Evolutionary conservation across 2,113 vertebrate genomes (phyloP).

Genomic region (Gopherus flavomarginatus): DNA sequence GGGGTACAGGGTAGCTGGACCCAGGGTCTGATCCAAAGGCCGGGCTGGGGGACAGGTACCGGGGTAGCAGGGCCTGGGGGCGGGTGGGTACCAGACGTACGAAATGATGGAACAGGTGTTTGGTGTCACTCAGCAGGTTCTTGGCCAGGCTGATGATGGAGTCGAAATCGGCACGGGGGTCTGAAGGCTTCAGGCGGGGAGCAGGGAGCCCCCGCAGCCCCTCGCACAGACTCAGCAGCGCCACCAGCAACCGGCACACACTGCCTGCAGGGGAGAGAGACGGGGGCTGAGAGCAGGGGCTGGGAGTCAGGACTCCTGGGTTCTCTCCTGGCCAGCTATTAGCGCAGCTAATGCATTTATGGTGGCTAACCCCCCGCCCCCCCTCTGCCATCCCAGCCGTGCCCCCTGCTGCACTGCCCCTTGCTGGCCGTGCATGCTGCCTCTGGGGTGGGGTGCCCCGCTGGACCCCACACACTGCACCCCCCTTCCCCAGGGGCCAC

Average conservation of each 20-base stretch:
- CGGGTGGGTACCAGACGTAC: conserved; percentile 5
- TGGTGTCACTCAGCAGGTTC: conserved; percentile 48
- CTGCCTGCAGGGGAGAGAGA: background rate
- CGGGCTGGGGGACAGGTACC: background rate
- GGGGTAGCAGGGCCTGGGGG: background rate
- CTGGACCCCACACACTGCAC: background rate
- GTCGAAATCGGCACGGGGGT: conserved; percentile 39
- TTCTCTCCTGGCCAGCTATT: background rate
- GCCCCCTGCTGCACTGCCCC: background rate
- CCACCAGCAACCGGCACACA: background rate
- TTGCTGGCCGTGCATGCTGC: background rate
- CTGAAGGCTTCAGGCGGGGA: background rate
- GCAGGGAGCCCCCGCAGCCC: background rate
- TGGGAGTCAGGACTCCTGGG: background rate
- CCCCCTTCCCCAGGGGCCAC: background rate
- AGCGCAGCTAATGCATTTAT: background rate
- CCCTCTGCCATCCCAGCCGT: no score
- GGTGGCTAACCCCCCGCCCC: background rate
- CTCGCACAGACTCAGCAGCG: conserved; percentile 4
- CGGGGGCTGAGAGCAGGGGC: background rate
- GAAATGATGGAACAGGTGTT: conserved; percentile 32
- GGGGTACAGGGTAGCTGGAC: background rate
- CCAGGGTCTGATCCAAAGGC: background rate
- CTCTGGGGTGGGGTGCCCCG: background rate
- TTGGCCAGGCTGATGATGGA: conserved; percentile 29